Base-by-base conservation (phyloP, 2,888 invertebrate genomes). In the Sepiola atlantica region DNA sequence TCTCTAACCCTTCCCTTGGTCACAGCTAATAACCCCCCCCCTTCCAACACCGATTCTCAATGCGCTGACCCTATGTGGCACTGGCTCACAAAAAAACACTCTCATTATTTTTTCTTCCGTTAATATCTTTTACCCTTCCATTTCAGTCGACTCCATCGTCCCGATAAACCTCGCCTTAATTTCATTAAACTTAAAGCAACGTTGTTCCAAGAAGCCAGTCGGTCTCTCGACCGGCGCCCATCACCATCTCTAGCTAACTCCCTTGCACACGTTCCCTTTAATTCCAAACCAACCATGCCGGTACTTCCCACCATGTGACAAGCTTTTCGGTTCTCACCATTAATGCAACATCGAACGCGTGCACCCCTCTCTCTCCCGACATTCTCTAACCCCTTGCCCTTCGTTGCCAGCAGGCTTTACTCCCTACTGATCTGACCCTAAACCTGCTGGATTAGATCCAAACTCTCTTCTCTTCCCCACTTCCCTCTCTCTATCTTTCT, bases 141-240 rank as follows among this genome's bases (percentile, higher is more conserved):
- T n/a, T 77, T 6, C 77, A 77, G 77, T 32, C 77, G 32, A 77
- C 77, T 77, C n/a, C 77, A 77, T n/a, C 77, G 32, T 77, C 77
- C 77, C 32, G 77, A 77, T 77, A 77, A 77, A 77, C 77, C 77
- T 77, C n/a, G 77, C 77, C 77, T 77, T 77, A 77, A 77, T 77
- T 77, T 77, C 77, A 77, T 77, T 77, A 77, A 77, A 77, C 77
- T 77, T 32, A n/a, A 32, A 77, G 77, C 18, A 77, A 77, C 77
- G 77, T 77, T 77, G 16, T 16, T n/a, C 77, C 77, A 14, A 3
- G n/a, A n/a, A 77, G n/a, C 77, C n/a, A n/a, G 77, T 77, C 77
- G 77, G 77, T n/a, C 45, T n/a, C 77, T 77, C 77, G 77, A n/a
- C 32, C n/a, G 77, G 77, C 77, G 77, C 77, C 77, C 77, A 77